phyloP scores from a whole-genome alignment of 2,888 invertebrate species.

The Stramonita haemastoma region DNA sequence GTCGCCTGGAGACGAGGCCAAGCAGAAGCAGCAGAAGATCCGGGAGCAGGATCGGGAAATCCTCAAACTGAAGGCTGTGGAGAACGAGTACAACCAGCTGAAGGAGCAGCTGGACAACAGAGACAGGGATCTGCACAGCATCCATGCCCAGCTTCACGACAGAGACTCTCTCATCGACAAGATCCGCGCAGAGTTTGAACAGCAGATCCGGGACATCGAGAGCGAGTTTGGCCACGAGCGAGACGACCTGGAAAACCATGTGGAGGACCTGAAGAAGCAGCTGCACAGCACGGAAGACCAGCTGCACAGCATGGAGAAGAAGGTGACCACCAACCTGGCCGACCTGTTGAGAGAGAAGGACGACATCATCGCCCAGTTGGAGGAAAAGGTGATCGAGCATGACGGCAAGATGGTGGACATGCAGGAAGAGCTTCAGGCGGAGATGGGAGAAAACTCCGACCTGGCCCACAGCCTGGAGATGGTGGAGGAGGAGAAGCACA shows the following conservation, averaged over 20 bases:
- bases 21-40: constrained; percentile 60
- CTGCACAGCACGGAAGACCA: constrained; percentile 89
- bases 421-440: constrained; percentile 69
- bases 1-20: constrained; percentile 66
- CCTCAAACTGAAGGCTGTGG: constrained; percentile 69
- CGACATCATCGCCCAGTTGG: constrained; percentile 89
- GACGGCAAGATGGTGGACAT: constrained; percentile 79
- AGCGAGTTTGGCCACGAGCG: constrained; percentile 73
- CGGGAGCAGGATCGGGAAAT: constrained; percentile 70
- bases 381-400: constrained; percentile 83
- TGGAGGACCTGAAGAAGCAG: constrained; percentile 86
- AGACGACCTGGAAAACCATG: constrained; percentile 75
- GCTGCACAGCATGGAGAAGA: constrained; percentile 78
- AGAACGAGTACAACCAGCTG: constrained; percentile 66
- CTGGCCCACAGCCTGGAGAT: constrained; percentile 59
- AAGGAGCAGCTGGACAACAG: constrained; percentile 67
- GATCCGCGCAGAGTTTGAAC: constrained; percentile 63
- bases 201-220: constrained; percentile 67
- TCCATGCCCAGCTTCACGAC: constrained; percentile 52
- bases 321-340: constrained; percentile 68
- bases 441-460: constrained; percentile 64
- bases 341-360: constrained; percentile 91
- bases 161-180: constrained; percentile 64
- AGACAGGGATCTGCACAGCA: constrained; percentile 54
- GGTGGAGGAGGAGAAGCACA: constrained; percentile 63